A percentile compares a stretch with the other conserved stretches of the same genome.
These are phyloP conservation scores for Linepithema humile DNA, from an alignment of 1,140 invertebrate species.

Conservation along the genomic window DNA sequence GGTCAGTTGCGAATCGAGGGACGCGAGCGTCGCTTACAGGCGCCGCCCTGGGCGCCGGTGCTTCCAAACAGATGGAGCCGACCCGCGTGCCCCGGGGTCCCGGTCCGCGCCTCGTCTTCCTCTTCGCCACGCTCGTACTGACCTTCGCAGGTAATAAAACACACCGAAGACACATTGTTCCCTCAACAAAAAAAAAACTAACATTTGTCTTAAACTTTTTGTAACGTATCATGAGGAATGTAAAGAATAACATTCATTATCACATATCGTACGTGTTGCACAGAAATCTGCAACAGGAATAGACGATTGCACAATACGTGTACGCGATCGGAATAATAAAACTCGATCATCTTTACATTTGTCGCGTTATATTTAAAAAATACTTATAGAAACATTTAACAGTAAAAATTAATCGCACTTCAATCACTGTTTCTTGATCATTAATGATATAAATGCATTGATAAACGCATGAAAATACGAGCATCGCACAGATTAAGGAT, in stretches of 20 bases:
- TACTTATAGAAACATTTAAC: not conserved
- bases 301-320: not conserved
- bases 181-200: not conserved
- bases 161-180: not conserved
- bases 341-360: not conserved
- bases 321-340: not conserved
- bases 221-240: not conserved
- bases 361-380: not conserved
- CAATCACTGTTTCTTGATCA: not conserved
- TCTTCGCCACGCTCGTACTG: constrained; percentile 76
- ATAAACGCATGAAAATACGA: too few relatives aligned
- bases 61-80: constrained; percentile 74
- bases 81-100: constrained; percentile 77
- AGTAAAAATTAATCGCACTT: not conserved
- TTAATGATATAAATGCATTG: not conserved
- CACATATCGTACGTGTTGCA: not conserved
- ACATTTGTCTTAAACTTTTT: not conserved
- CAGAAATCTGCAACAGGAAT: not conserved
- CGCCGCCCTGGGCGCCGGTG: constrained; percentile 74
- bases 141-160: constrained; percentile 77
- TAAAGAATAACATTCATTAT: too few relatives aligned
- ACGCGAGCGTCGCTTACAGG: constrained; percentile 61
- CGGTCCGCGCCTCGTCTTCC: constrained; percentile 77
- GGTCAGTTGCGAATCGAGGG: constrained; percentile 55
- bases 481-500: not conserved